A percentile compares a stretch with the other conserved stretches of the same genome.
phyloP scores from a whole-genome alignment of 2,888 invertebrate genomes.

The Nephrocerus scutellatus region DNA sequence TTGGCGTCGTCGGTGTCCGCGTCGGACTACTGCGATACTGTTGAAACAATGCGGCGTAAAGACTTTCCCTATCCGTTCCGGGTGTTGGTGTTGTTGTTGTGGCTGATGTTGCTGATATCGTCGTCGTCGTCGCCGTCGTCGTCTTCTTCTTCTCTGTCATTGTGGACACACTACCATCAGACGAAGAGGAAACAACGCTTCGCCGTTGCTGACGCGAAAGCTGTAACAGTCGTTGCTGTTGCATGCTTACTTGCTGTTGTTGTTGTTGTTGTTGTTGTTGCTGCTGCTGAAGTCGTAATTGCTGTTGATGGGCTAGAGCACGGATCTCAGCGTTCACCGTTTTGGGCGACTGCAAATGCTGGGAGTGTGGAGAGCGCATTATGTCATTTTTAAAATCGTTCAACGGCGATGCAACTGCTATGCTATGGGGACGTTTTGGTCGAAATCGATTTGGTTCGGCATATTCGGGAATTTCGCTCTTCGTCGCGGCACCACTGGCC shows the following conservation, averaged over 20 bases:
- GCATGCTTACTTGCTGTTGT: conserved; percentile 24
- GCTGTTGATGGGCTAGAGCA: conserved; percentile 7
- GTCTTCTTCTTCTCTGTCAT: conserved; percentile 8
- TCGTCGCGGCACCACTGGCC: conserved; percentile 1
- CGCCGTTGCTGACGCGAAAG: conserved; percentile 39
- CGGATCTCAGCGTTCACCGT: conserved; percentile 5
- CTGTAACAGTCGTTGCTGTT: conserved; percentile 39
- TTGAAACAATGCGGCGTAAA: conserved; percentile 42
- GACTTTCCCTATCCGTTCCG: conserved; percentile 37
- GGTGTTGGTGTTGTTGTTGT: conserved; percentile 1
- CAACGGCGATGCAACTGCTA: conserved; percentile 49
- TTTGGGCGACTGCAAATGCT: no score
- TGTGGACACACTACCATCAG: conserved; percentile 2
- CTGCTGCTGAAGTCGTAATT: conserved; percentile 23
- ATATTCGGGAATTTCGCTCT: conserved; percentile 39
- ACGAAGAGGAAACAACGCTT: conserved; percentile 10
- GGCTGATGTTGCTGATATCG: conserved; percentile 9
- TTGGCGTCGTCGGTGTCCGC: conserved; percentile 14
- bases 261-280: conserved; percentile 25
- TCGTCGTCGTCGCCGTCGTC: conserved; percentile 22
- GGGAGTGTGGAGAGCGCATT: no score
- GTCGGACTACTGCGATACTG: conserved; percentile 42
- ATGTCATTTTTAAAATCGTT: conserved; percentile 14
- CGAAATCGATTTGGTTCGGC: conserved; percentile 42
- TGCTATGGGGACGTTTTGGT: conserved; percentile 54